A percentile compares a stretch with the other conserved stretches of the same genome.
Conservation (phyloP, 1,140 invertebrate species). For the Zophobas atratus region DNA sequence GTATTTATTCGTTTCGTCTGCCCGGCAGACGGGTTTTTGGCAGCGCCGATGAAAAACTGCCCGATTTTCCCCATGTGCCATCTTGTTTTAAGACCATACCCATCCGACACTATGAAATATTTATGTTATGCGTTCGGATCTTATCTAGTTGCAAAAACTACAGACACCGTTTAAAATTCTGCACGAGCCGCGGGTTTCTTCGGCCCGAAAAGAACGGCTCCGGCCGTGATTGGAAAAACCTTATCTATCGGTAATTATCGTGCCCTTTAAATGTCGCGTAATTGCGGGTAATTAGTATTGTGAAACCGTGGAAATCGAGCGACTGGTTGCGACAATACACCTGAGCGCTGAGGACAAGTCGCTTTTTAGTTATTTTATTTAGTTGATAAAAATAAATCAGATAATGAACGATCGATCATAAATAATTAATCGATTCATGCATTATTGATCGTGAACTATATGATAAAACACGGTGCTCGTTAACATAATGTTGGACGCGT, state of each 20-base stretch:
- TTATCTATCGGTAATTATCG: not conserved
- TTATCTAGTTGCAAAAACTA: slow-evolving; percentile 57
- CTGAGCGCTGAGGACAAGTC: slow-evolving; percentile 3
- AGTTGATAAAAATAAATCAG: slow-evolving; percentile 57
- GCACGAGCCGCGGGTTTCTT: slow-evolving; percentile 42
- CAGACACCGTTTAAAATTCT: slow-evolving; percentile 56
- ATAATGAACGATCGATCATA: slow-evolving; percentile 62
- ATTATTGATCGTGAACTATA: slow-evolving; percentile 61
- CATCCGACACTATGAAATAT: slow-evolving; percentile 61
- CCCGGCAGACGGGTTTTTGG: slow-evolving; percentile 57
- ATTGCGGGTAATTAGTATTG: not conserved
- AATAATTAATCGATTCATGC: slow-evolving; percentile 62
- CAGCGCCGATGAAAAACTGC: slow-evolving; percentile 32
- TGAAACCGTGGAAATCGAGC: no score
- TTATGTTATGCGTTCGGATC: slow-evolving; percentile 58
- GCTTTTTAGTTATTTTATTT: slow-evolving; percentile 54
- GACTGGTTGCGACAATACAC: not conserved
- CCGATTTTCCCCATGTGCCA: slow-evolving; percentile 53
- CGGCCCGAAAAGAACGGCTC: slow-evolving; percentile 10
- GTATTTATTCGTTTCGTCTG: slow-evolving; percentile 64
- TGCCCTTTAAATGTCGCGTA: slow-evolving; percentile 9
- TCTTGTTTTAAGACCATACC: slow-evolving; percentile 52
- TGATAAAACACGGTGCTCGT: slow-evolving; percentile 57
- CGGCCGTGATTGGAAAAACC: not conserved
- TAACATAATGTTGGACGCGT: slow-evolving; percentile 55